A percentile compares a stretch with the other conserved stretches of the same genome.
Evolutionary conservation across 1,140 invertebrate genomes (phyloP).

Genomic region (Gryon sp.): DNA sequence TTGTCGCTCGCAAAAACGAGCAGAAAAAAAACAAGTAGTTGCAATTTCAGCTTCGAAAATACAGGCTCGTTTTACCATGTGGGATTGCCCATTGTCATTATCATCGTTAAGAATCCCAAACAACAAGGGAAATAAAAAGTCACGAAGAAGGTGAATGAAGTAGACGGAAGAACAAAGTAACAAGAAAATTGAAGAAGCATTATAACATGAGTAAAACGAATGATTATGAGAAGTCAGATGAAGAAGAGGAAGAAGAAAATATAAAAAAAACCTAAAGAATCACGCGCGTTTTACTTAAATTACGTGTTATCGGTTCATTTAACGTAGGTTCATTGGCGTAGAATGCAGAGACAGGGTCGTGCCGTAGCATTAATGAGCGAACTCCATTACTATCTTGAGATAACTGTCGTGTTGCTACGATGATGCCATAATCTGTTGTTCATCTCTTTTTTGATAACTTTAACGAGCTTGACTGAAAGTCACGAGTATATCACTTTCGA

Average conservation of each 20-base stretch:
- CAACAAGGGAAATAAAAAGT: not conserved
- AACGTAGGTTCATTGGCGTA: conserved; percentile 62
- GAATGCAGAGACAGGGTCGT: conserved; percentile 63
- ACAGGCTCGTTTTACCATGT: conserved; percentile 37
- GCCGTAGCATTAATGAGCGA: conserved; percentile 62
- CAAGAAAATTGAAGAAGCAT: not conserved
- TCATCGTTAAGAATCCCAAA: conserved; percentile 11
- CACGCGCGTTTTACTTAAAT: conserved; percentile 58
- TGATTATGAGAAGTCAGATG: not conserved
- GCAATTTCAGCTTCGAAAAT: conserved; percentile 27
- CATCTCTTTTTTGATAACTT: no score
- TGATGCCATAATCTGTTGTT: not conserved
- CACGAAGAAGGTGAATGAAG: not conserved
- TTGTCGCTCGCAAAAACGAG: conserved; percentile 11
- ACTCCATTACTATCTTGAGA: conserved; percentile 35
- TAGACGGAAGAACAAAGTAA: not conserved
- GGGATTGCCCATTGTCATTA: conserved; percentile 39
- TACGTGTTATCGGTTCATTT: conserved; percentile 61
- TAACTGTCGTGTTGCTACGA: conserved; percentile 8
- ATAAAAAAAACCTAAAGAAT: conserved; percentile 21
- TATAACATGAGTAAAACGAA: no score
- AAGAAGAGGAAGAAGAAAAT: not conserved
- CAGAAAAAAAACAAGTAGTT: conserved; percentile 23
- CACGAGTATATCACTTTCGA: no score
- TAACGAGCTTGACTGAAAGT: no score